Evolutionary conservation across 2,113 vertebrate species (phyloP), one percentile per base, ranked within the genome.

Genomic region (Brachypteracias leptosomus): DNA sequence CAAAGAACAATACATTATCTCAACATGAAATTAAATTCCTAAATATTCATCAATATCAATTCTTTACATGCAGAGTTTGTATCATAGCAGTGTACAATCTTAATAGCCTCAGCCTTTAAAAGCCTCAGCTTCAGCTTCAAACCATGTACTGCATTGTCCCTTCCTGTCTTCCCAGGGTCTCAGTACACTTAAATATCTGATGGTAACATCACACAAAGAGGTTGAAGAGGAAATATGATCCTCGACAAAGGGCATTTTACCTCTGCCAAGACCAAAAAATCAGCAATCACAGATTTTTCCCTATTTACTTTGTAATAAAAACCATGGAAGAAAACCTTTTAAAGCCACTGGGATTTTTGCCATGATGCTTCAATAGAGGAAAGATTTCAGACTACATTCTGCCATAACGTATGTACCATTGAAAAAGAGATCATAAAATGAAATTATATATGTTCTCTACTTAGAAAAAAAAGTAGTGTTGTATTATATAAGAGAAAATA

Each of bases 51-150:
- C 21, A 44, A 4, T 54, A 59, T 6, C 4, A 70, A 31, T 47
- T 66, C 21, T 58, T 88, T 59, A 26, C 24, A 78, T 16, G 14
- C 13, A 55, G 11, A 72, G 21, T 36, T 57, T 29, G 13, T 36
- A 76, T 46, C 2, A 29, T 1, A 47, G 46, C 18, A 61, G 9
- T 0, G 0, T 33, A 76, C 16, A 88, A 80, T 72, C 26, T 68
- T 72, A 46, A 44, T 14, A 65, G 21, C 11, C 18, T 70, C 26
- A 55, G 13, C 11, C 21, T 78, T 77, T 29, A 61, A 83, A 76
- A 79, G 29, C 3, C 35, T 77, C 57, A 62, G 3, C 16, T 4
- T 63, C 20, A 76, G 24, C 33, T 88, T 87, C 52, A 63, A 89
- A 82, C 85, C 3, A 13, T 15, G 47, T 18, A 61, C 14, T 33